Percentiles rank a stretch among this genome's conserved stretches.
Evolutionary conservation across 1,140 invertebrate genomes (phyloP).

Genomic region (Polypedilum vanderplanki): DNA sequence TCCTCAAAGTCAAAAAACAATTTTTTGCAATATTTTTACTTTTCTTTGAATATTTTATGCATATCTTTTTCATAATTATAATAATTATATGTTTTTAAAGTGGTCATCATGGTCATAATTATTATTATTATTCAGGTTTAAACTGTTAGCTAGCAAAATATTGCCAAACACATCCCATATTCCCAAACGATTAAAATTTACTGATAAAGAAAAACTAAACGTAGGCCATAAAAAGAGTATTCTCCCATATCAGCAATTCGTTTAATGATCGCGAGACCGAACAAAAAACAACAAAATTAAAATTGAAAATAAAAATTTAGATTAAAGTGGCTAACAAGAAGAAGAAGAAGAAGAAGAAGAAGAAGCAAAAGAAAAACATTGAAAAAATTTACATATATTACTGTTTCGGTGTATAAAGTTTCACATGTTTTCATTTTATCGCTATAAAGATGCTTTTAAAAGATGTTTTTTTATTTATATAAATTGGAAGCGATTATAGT

Average conservation of each 20-base stretch:
- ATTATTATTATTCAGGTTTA: no score
- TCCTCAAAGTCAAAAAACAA: no score
- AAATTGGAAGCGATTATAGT: neutral
- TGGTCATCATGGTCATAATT: no score
- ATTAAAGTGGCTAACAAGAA: neutral
- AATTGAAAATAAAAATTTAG: no score
- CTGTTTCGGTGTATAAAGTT: neutral
- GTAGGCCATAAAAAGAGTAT: neutral
- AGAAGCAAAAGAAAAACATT: neutral
- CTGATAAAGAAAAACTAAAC: neutral
- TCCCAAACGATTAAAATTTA: neutral
- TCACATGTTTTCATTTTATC: neutral
- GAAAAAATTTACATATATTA: conserved; percentile 5
- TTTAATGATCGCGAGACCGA: neutral
- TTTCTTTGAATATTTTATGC: no score
- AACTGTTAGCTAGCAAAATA: no score
- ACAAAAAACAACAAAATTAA: no score
- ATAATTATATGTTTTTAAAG: no score
- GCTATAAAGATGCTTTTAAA: neutral
- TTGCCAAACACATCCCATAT: no score
- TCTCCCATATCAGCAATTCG: neutral
- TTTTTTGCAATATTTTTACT: no score
- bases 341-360: neutral
- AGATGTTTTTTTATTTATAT: neutral
- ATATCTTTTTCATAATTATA: no score